Percentiles rank a stretch among this genome's conserved stretches.
These are phyloP conservation scores for Mobula birostris DNA, from an alignment of 2,113 vertebrate genomes.

Conservation along the genomic window DNA sequence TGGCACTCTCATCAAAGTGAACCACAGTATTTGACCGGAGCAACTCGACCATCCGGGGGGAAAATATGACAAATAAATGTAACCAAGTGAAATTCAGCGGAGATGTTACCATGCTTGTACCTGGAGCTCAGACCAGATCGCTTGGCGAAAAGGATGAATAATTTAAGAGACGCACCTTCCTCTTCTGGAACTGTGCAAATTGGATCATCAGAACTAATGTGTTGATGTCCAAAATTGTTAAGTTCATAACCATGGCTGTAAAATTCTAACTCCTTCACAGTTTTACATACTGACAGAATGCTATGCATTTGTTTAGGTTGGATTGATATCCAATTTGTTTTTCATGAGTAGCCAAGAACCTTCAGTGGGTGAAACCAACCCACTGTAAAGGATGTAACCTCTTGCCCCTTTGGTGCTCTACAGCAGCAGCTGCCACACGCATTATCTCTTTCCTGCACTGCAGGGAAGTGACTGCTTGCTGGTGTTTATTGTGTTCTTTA, in stretches of 20 bases:
- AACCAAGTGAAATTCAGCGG: neutral
- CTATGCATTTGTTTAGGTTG: no score
- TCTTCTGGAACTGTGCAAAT: neutral
- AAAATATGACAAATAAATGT: no score
- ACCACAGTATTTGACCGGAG: neutral
- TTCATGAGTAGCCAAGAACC: neutral
- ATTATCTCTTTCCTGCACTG: neutral
- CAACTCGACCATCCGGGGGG: no score
- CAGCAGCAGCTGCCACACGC: neutral
- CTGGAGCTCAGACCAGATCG: neutral
- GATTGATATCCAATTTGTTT: neutral
- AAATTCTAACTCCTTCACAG: neutral
- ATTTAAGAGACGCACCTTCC: neutral
- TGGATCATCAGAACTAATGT: neutral
- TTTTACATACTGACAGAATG: neutral
- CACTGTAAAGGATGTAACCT: neutral
- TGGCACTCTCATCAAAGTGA: neutral
- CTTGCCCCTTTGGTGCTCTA: neutral
- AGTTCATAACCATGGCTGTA: neutral
- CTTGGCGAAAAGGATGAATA: neutral
- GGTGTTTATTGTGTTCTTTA: neutral
- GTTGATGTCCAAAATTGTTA: neutral
- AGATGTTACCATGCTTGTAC: no score
- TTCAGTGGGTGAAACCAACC: neutral
- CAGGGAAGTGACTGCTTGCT: neutral